These are phyloP conservation scores for Halocynthia aurantium DNA, from an alignment of 23 tunicate species.

Conservation along the genomic window DNA sequence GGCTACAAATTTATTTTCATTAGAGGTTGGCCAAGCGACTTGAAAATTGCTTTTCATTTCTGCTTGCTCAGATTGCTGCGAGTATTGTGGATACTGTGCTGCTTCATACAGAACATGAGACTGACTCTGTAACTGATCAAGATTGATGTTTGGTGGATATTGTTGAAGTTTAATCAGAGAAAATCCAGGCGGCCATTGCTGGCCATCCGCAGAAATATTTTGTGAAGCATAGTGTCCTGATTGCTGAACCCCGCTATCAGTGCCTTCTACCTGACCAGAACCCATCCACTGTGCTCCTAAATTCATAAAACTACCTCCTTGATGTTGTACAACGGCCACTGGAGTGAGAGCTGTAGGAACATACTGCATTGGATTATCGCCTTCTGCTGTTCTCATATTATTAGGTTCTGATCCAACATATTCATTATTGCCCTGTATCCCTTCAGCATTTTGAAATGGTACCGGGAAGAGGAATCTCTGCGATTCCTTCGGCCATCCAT, in stretches of 20 bases:
- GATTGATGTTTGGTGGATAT: constrained; percentile 18
- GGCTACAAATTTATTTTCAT: background rate
- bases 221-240: background rate
- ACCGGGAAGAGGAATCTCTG: constrained; percentile 65
- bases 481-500: constrained; percentile 24
- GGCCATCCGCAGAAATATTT: background rate
- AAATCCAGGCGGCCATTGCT: background rate
- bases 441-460: constrained; percentile 28
- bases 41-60: background rate
- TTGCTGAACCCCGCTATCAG: background rate
- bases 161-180: background rate
- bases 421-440: background rate
- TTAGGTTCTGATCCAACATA: background rate
- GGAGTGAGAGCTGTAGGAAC: constrained; percentile 60
- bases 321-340: constrained; percentile 53
- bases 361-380: constrained; percentile 24
- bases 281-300: background rate
- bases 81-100: background rate
- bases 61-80: background rate
- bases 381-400: constrained; percentile 1
- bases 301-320: constrained; percentile 22
- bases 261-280: background rate
- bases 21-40: background rate
- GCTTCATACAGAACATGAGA: constrained; percentile 7
- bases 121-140: constrained; percentile 17